Evolutionary conservation across 1,140 invertebrate genomes (phyloP).

Genomic region (Nixonia krombeini): DNA sequence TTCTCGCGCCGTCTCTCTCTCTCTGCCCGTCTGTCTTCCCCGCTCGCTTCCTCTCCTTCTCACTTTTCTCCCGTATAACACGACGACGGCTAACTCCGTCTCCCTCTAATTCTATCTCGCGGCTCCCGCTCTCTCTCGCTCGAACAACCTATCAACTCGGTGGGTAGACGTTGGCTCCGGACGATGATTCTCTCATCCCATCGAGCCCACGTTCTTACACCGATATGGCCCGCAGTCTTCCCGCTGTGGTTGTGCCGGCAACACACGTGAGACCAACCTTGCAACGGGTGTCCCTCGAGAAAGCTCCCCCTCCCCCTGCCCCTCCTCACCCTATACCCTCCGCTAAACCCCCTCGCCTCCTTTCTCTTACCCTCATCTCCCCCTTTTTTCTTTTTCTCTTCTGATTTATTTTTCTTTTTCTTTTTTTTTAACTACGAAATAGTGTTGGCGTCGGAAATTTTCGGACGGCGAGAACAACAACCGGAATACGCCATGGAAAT

Average conservation of each 20-base stretch:
- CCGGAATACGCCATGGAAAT: neutral
- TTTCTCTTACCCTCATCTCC: neutral
- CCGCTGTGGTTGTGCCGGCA: slow-evolving; percentile 51
- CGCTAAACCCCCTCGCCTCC: too few relatives aligned
- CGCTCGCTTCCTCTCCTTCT: slow-evolving; percentile 39
- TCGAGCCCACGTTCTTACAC: slow-evolving; percentile 69
- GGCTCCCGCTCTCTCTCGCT: slow-evolving; percentile 61
- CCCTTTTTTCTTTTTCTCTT: neutral
- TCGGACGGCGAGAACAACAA: neutral
- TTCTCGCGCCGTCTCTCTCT: slow-evolving; percentile 13
- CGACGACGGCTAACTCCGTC: slow-evolving; percentile 44
- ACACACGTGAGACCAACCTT: slow-evolving; percentile 39
- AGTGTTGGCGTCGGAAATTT: neutral
- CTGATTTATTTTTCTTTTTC: too few relatives aligned
- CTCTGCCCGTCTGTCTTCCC: slow-evolving; percentile 9
- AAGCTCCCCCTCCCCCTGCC: too few relatives aligned
- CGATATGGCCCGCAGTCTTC: slow-evolving; percentile 63
- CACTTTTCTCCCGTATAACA: slow-evolving; percentile 28
- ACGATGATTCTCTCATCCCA: slow-evolving; percentile 69
- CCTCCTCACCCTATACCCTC: too few relatives aligned
- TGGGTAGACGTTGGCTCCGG: slow-evolving; percentile 67
- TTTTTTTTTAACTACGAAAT: neutral
- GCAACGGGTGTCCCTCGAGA: slow-evolving; percentile 42
- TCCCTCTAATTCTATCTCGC: slow-evolving; percentile 70
- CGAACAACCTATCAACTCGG: slow-evolving; percentile 73